Percentiles rank a stretch among this genome's conserved stretches.
Conservation (phyloP, 2,888 invertebrate species). For the Caenorhabditis auriculariae region DNA sequence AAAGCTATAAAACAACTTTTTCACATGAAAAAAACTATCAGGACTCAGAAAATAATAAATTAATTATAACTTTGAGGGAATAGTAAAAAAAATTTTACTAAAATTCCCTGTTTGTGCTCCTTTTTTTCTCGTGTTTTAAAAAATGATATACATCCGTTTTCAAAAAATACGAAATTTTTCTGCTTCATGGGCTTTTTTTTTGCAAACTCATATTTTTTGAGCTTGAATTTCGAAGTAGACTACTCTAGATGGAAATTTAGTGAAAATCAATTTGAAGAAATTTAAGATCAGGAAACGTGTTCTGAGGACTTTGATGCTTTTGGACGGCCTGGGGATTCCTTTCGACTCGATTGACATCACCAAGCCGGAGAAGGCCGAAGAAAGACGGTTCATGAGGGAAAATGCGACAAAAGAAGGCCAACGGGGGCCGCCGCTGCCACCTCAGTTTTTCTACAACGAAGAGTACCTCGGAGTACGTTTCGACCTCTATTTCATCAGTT, state of each 20-base stretch:
- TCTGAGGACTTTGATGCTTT: constrained; percentile 86
- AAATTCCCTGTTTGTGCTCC: too few relatives aligned
- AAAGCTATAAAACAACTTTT: neutral
- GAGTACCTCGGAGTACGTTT: constrained; percentile 83
- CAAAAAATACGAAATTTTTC: too few relatives aligned
- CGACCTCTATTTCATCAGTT: neutral
- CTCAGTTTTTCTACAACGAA: constrained; percentile 89
- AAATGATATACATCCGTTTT: too few relatives aligned
- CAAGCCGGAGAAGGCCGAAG: constrained; percentile 76
- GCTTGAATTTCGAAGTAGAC: neutral
- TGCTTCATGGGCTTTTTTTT: neutral
- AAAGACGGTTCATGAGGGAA: constrained; percentile 85
- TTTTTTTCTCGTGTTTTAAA: too few relatives aligned
- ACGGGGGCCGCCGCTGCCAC: constrained; percentile 72
- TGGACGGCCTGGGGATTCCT: constrained; percentile 85
- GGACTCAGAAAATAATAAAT: too few relatives aligned
- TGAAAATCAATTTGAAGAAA: constrained; percentile 1
- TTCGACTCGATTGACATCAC: constrained; percentile 91
- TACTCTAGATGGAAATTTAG: too few relatives aligned
- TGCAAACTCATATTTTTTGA: neutral
- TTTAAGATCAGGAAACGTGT: constrained; percentile 91
- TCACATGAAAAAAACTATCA: too few relatives aligned
- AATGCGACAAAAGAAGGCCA: constrained; percentile 68
- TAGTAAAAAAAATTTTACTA: too few relatives aligned
- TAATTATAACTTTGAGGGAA: too few relatives aligned